phyloP scores from a whole-genome alignment of 2,113 vertebrate species.

The Microtus ochrogaster region DNA sequence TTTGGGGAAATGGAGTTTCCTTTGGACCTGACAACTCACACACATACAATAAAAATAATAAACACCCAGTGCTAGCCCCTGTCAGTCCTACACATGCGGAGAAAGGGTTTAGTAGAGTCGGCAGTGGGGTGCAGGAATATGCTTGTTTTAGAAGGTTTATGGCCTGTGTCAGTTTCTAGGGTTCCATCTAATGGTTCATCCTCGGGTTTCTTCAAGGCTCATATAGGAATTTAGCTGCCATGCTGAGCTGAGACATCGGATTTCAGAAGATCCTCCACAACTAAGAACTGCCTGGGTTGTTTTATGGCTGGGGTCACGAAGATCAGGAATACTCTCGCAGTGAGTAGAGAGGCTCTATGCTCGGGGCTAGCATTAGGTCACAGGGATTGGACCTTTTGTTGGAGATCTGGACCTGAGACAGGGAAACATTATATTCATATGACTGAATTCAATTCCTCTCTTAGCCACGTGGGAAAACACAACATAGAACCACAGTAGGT shows the following conservation, averaged over 20 bases:
- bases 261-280: neutral
- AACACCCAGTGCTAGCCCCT: neutral
- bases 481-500: too few species aligned
- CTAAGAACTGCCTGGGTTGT: neutral
- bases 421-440: neutral
- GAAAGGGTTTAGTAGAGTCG: neutral
- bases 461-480: too few species aligned
- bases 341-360: neutral
- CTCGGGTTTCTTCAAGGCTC: neutral
- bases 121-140: neutral
- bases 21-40: neutral
- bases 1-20: neutral
- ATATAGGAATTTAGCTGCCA: neutral
- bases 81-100: neutral
- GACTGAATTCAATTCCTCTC: neutral
- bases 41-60: neutral
- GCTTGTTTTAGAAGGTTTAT: neutral
- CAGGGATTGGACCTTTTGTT: neutral
- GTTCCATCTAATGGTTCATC: neutral
- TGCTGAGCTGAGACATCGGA: too few species aligned
- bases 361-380: neutral
- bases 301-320: neutral
- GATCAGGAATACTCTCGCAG: neutral
- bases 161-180: neutral
- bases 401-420: neutral